Percentiles rank a stretch among this genome's conserved stretches.
Evolutionary conservation across 2,113 vertebrate genomes (phyloP).

Genomic region (Nansenia antarctica): DNA sequence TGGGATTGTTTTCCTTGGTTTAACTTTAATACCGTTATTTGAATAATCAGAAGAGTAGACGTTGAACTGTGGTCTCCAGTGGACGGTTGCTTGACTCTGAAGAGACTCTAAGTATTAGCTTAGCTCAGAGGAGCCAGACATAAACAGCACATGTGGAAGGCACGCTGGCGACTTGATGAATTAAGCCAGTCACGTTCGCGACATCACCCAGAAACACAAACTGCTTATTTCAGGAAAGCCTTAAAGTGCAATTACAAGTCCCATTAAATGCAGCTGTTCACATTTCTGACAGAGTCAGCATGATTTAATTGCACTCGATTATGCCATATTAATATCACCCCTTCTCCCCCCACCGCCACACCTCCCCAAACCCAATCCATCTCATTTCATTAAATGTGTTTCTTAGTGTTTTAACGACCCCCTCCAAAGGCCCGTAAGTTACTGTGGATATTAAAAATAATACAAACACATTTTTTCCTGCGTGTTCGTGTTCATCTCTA

Average conservation of each 20-base stretch:
- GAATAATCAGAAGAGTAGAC: not conserved
- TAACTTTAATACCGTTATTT: not conserved
- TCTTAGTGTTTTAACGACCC: constrained; percentile 23
- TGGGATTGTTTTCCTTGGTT: not conserved
- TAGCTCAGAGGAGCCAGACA: not conserved
- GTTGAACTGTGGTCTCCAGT: not conserved
- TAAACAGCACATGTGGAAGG: constrained; percentile 21
- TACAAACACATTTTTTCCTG: constrained; percentile 24
- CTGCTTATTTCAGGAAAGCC: constrained; percentile 61
- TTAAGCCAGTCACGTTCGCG: not conserved
- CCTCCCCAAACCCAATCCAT: constrained; percentile 22
- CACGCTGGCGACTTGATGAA: constrained; percentile 25
- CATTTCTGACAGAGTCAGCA: constrained; percentile 67
- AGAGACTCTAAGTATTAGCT: constrained; percentile 4
- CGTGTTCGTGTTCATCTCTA: constrained; percentile 26
- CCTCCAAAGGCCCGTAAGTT: constrained; percentile 5
- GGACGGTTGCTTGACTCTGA: not conserved
- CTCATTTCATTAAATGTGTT: constrained; percentile 42
- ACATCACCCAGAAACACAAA: constrained; percentile 42
- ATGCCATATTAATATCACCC: constrained; percentile 63
- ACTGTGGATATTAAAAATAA: constrained; percentile 22
- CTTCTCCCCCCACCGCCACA: not conserved
- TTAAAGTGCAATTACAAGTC: constrained; percentile 70
- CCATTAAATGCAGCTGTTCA: constrained; percentile 72
- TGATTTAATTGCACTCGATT: constrained; percentile 64